Evolutionary conservation across 2,888 invertebrate species (phyloP).

Genomic region (Charanyca ferruginea): DNA sequence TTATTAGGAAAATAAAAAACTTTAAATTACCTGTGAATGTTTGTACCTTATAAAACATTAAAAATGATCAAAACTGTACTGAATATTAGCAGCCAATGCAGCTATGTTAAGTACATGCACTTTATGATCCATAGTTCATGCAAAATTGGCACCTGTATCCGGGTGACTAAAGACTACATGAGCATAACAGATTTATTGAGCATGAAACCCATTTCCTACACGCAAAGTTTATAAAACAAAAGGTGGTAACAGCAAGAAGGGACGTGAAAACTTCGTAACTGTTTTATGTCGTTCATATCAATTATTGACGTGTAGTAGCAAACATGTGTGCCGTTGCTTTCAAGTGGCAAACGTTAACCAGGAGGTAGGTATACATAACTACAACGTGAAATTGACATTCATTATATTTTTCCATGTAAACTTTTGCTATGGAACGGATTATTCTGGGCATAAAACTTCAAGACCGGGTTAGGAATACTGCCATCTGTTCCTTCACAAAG

Average conservation of each 20-base stretch:
- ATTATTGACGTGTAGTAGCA: conserved; percentile 58
- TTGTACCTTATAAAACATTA: not conserved
- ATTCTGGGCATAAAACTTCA: no score
- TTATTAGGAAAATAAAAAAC: not conserved
- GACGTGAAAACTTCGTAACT: conserved; percentile 58
- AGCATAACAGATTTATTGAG: conserved; percentile 49
- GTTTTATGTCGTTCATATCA: conserved; percentile 63
- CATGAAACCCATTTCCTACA: conserved; percentile 55
- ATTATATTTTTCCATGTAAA: conserved; percentile 45
- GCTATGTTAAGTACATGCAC: conserved; percentile 29
- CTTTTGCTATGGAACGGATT: conserved; percentile 39
- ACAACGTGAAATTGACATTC: conserved; percentile 22
- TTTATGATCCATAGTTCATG: conserved; percentile 37
- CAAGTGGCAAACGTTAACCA: conserved; percentile 29
- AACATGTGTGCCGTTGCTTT: conserved; percentile 43
- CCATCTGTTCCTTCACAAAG: no score
- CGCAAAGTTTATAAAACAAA: conserved; percentile 65
- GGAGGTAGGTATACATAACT: conserved; percentile 2
- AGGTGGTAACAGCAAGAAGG: conserved; percentile 55
- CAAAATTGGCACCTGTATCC: conserved; percentile 49
- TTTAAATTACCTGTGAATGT: conserved; percentile 17
- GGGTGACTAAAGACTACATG: conserved; percentile 32
- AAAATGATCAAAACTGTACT: conserved; percentile 15
- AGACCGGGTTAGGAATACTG: no score
- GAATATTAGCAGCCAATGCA: conserved; percentile 43